Evolutionary conservation across 1,140 invertebrate species (phyloP).

Genomic region (Amyelois transitella): DNA sequence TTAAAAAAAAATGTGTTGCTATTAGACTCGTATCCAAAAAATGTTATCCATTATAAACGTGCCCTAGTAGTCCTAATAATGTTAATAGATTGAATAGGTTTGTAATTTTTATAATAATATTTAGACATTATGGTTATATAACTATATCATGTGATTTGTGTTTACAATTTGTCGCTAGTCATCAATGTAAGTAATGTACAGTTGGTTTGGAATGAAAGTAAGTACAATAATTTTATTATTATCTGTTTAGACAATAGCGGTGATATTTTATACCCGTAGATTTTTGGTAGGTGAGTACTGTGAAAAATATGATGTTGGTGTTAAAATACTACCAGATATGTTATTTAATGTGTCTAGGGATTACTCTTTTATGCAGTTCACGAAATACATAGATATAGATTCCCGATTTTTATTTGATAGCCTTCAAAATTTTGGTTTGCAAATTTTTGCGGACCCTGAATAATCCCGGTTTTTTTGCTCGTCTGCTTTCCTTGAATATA

Average conservation of each 20-base stretch:
- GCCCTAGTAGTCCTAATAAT: background rate
- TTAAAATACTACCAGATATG: no score
- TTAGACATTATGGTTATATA: no score
- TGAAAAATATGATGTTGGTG: conserved; percentile 9
- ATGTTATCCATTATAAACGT: background rate
- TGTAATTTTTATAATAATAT: background rate
- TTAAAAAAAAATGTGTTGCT: background rate
- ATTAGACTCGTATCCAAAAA: background rate
- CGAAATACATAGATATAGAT: no score
- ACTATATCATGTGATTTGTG: background rate
- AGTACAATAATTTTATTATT: conserved; percentile 15
- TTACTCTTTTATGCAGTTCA: no score
- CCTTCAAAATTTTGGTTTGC: no score
- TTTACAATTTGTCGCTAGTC: conserved; percentile 2
- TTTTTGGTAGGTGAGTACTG: background rate
- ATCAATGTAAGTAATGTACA: background rate
- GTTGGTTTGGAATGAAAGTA: conserved; percentile 1
- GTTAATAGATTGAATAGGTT: background rate
- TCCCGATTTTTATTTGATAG: no score
- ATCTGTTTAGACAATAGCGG: conserved; percentile 4
- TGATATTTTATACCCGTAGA: conserved; percentile 9
- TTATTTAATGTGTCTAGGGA: no score
- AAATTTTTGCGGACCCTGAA: no score
- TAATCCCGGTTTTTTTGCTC: no score
- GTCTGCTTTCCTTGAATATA: no score